These are phyloP conservation scores for Actias luna DNA, from an alignment of 2,888 invertebrate genomes.

Conservation along the genomic window DNA sequence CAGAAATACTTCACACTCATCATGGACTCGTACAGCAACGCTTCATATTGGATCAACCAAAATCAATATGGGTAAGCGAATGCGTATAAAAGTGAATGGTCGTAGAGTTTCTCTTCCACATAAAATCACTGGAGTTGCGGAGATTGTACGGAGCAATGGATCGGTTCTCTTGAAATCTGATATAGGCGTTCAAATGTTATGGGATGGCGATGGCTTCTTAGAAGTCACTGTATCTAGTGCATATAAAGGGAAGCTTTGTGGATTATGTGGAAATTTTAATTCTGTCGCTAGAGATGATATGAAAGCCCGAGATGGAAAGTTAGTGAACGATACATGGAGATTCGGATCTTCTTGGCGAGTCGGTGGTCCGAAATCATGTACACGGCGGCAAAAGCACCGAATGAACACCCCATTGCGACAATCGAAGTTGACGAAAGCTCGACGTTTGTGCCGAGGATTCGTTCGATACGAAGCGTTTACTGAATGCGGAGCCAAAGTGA, in stretches of 20 bases:
- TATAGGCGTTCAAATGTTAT: slow-evolving; percentile 91
- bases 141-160: slow-evolving; percentile 85
- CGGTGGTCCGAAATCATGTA: slow-evolving; percentile 89
- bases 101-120: slow-evolving; percentile 88
- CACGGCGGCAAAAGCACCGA: slow-evolving; percentile 79
- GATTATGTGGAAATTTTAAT: slow-evolving; percentile 97
- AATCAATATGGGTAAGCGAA: slow-evolving; percentile 92
- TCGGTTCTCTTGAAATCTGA: slow-evolving; percentile 85
- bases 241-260: slow-evolving; percentile 91
- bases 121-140: slow-evolving; percentile 77
- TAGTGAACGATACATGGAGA: slow-evolving; percentile 84
- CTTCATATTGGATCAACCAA: slow-evolving; percentile 88
- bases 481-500: slow-evolving; percentile 89
- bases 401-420: slow-evolving; percentile 74
- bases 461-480: slow-evolving; percentile 83
- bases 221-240: slow-evolving; percentile 90
- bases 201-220: slow-evolving; percentile 96
- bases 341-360: slow-evolving; percentile 96
- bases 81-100: slow-evolving; percentile 93
- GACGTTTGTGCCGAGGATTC: slow-evolving; percentile 78
- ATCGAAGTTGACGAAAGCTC: slow-evolving; percentile 67
- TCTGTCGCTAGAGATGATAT: slow-evolving; percentile 93
- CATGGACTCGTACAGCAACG: slow-evolving; percentile 95
- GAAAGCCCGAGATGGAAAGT: slow-evolving; percentile 84
- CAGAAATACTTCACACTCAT: slow-evolving; percentile 89